A percentile compares a stretch with the other conserved stretches of the same genome.
These are phyloP conservation scores for Dromaius novaehollandiae DNA, from an alignment of 2,113 vertebrate species.

Conservation along the genomic window DNA sequence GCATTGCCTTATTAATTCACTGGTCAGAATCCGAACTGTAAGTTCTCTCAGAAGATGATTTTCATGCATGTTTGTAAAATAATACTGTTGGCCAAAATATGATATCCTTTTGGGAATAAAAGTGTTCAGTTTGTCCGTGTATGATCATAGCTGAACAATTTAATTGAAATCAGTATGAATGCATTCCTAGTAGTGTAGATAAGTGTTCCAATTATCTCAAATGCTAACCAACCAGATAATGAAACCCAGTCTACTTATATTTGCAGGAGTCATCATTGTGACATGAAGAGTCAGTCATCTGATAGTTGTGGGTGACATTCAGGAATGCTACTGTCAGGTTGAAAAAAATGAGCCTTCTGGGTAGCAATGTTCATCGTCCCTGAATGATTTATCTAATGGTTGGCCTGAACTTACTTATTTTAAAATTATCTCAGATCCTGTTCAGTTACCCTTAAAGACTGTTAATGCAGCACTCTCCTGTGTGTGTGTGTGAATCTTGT, in stretches of 20 bases:
- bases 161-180: not conserved
- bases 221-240: not conserved
- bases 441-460: not conserved
- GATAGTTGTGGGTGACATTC: rapidly evolving
- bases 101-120: not conserved
- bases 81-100: not conserved
- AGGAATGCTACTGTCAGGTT: not conserved
- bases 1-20: not conserved
- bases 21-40: not conserved
- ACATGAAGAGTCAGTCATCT: not conserved
- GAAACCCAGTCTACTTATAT: not conserved
- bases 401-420: not conserved
- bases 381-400: not conserved
- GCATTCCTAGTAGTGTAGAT: not conserved
- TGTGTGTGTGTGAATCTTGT: not conserved
- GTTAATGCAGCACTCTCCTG: not conserved
- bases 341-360: not conserved
- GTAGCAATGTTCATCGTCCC: not conserved
- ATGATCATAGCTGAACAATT: not conserved
- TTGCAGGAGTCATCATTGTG: not conserved
- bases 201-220: not conserved
- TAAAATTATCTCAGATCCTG: not conserved
- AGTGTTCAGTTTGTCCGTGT: not conserved
- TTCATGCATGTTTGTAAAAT: not conserved
- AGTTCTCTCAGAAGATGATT: not conserved